phyloP scores from a whole-genome alignment of 2,888 invertebrate species.

The Entomobrya multifasciata region DNA sequence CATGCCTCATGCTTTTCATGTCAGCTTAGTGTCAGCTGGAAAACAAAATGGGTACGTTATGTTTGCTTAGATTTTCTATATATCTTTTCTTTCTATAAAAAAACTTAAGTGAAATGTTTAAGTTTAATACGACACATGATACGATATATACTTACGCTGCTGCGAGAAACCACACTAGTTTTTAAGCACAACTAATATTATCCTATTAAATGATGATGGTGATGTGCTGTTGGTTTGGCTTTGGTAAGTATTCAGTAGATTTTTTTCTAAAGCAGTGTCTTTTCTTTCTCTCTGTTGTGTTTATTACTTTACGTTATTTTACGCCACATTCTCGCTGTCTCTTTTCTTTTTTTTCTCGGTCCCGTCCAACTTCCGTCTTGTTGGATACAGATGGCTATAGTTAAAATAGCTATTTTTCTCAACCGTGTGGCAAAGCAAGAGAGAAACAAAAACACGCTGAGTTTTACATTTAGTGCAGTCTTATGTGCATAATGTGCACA shows the following conservation, averaged over 20 bases:
- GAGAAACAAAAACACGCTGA: conserved; percentile 33
- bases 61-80: conserved; percentile 3
- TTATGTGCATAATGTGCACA: too few species aligned
- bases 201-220: conserved; percentile 68
- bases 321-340: conserved; percentile 49
- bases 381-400: conserved; percentile 67
- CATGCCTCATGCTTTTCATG: conserved; percentile 73
- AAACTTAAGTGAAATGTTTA: background rate
- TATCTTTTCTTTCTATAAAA: background rate
- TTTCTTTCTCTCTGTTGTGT: conserved; percentile 4
- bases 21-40: conserved; percentile 73
- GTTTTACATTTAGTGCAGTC: background rate
- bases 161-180: conserved; percentile 21
- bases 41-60: conserved; percentile 65
- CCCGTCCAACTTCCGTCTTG: conserved; percentile 68
- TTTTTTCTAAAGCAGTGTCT: background rate
- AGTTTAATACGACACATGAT: background rate
- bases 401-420: conserved; percentile 68
- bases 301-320: conserved; percentile 23
- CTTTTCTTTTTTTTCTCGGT: conserved; percentile 3
- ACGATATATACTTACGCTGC: background rate
- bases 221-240: conserved; percentile 25
- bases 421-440: conserved; percentile 41
- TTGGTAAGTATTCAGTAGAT: conserved; percentile 7
- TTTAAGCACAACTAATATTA: conserved; percentile 59